Conservation (phyloP, 2,113 vertebrate genomes). For the Hydrolagus affinis region DNA sequence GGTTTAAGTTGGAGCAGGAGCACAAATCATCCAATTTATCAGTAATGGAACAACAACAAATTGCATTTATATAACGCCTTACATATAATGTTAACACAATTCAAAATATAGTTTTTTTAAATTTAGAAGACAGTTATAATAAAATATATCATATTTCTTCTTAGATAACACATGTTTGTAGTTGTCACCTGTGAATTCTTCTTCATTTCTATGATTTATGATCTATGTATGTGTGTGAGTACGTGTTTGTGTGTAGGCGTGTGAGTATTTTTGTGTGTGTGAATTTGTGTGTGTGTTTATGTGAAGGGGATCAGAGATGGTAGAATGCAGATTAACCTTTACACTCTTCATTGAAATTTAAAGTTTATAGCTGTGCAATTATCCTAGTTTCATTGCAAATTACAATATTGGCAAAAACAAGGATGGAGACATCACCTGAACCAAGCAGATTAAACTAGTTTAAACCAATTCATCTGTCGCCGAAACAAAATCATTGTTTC, state of each 20-base stretch:
- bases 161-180: constrained; percentile 14
- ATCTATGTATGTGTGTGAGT: no score
- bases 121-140: constrained; percentile 23
- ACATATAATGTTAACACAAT: no score
- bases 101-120: background rate
- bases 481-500: background rate
- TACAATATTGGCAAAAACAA: background rate
- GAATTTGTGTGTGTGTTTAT: no score
- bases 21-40: no score
- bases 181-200: constrained; percentile 30
- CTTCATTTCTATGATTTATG: constrained; percentile 26
- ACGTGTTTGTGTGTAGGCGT: no score
- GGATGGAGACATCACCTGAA: constrained; percentile 18
- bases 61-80: no score
- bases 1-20: no score
- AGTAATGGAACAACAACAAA: no score
- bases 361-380: constrained; percentile 8
- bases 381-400: background rate
- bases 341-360: background rate
- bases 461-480: constrained; percentile 10
- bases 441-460: constrained; percentile 17
- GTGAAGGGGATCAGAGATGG: background rate
- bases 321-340: background rate
- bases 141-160: constrained; percentile 22
- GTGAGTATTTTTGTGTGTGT: no score